Percentiles rank a stretch among this genome's conserved stretches.
phyloP scores from a whole-genome alignment of 2,797 vertebrate genomes.

The Champsocephalus gunnari region DNA sequence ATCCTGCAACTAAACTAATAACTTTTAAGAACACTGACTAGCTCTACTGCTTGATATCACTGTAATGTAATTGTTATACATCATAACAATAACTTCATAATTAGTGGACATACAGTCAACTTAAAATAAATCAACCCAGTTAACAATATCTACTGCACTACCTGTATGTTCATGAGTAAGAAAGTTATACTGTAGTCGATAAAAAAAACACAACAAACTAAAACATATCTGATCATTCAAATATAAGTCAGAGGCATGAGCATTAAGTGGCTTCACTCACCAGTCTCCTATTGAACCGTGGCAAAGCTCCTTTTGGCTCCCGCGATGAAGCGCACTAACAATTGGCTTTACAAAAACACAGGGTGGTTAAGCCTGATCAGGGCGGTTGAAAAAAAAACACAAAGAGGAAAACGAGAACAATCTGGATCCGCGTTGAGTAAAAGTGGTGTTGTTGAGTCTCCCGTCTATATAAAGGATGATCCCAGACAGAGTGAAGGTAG shows the following conservation, averaged over 20 bases:
- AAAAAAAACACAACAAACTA: neutral
- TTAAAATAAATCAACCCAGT: neutral
- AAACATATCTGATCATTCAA: neutral
- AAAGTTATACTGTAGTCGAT: neutral
- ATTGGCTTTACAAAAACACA: slow-evolving; percentile 69
- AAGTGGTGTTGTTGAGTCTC: slow-evolving; percentile 61
- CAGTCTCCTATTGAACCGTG: slow-evolving; percentile 77
- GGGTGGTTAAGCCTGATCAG: slow-evolving; percentile 71
- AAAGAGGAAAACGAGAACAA: slow-evolving; percentile 55
- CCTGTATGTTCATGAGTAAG: neutral
- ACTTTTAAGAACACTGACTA: neutral
- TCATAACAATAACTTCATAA: neutral
- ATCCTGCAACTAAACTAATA: neutral
- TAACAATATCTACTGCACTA: too few relatives aligned
- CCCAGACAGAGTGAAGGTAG: slow-evolving; percentile 73
- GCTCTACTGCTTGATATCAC: neutral
- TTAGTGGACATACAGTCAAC: neutral
- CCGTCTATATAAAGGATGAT: slow-evolving; percentile 74
- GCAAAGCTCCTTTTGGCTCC: slow-evolving; percentile 79
- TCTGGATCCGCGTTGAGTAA: slow-evolving; percentile 68
- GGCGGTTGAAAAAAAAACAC: slow-evolving; percentile 51
- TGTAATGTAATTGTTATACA: neutral
- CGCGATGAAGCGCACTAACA: slow-evolving; percentile 75
- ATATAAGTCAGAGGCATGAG: slow-evolving; percentile 17
- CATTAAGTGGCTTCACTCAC: slow-evolving; percentile 73